Evolutionary conservation across 2,797 vertebrate species (phyloP), one percentile per base, ranked within the genome.

Genomic region (Esox lucius): DNA sequence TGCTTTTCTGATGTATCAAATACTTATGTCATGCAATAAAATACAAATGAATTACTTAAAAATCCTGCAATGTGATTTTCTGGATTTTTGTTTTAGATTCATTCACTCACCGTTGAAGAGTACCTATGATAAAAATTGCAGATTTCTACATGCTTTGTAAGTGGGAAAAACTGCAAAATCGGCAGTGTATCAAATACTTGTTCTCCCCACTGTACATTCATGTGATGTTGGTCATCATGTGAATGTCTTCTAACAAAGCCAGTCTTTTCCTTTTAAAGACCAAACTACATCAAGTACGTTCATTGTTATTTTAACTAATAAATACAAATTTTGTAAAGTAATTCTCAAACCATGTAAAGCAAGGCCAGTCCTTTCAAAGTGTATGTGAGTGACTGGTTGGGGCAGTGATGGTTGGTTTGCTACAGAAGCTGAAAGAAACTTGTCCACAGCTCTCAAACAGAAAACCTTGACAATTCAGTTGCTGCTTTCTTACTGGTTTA

Each of bases 391-490:
- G 80, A 24, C 19, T 68, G 39, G 16, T 49, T 28, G 16, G 35
- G 17, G 61, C n/a, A 42, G 59, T 51, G 26, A 26, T 70, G 46
- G 28, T 15, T 42, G 22, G 12, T n/a, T 69, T 5, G 48, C 70
- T 86, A 75, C 13, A n/a, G 64, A 53, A 73, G 82, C 84, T 83
- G 66, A 86, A 87, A 86, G 83, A 89, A 84, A 75, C 85, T 31
- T 56, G 24, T 59, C 26, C 65, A 69, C 61, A 77, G 66, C 78
- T 85, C 85, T 84, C 68, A 51, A 77, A 22, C 68, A 75, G 71
- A 77, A 83, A 84, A 81, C 87, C 88, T 89, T 90, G 87, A 87
- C 83, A 85, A 78, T 90, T 90, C 84, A 83, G 81, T 80, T 88
- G 72, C 80, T 65, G 72, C 22, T 71, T 68, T 24, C 77, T 80